Conservation (phyloP, 2,888 invertebrate species). For the Rambutsinella grinnellia region DNA sequence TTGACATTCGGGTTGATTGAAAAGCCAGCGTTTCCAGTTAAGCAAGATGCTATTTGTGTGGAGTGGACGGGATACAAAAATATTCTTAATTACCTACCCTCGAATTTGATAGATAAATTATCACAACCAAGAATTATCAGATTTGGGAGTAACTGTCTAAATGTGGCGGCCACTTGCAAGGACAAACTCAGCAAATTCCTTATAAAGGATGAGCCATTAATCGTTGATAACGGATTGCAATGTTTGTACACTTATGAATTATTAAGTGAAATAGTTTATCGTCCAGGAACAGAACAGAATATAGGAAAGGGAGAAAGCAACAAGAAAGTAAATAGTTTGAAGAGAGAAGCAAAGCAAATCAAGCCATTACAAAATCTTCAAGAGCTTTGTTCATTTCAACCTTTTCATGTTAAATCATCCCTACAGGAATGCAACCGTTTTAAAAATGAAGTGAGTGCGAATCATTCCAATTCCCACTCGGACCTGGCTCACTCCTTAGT, state of each 20-base stretch:
- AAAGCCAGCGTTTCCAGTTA: not conserved
- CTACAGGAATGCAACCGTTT: slow-evolving; percentile 11
- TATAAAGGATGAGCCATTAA: not conserved
- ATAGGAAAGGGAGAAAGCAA: not conserved
- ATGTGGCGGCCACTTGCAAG: not conserved
- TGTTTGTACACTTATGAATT: not conserved
- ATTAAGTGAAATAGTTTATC: no score
- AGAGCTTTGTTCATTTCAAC: slow-evolving; percentile 8
- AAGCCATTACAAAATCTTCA: no score
- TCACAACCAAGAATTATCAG: not conserved
- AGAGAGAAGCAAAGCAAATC: not conserved
- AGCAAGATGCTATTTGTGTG: not conserved
- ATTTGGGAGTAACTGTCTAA: not conserved
- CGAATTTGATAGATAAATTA: no score
- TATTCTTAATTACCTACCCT: not conserved
- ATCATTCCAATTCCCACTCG: slow-evolving; percentile 20
- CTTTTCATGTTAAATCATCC: not conserved
- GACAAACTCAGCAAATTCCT: no score
- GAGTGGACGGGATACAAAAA: slow-evolving; percentile 17
- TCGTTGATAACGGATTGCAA: not conserved
- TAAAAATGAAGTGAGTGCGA: slow-evolving; percentile 23
- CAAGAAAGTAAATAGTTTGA: not conserved
- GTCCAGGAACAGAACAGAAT: not conserved
- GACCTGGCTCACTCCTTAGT: slow-evolving; percentile 16
- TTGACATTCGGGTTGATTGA: slow-evolving; percentile 24